Percentiles rank a stretch among this genome's conserved stretches.
Conservation (phyloP, 2,113 vertebrate genomes). For the Illadopsis cleaveri region DNA sequence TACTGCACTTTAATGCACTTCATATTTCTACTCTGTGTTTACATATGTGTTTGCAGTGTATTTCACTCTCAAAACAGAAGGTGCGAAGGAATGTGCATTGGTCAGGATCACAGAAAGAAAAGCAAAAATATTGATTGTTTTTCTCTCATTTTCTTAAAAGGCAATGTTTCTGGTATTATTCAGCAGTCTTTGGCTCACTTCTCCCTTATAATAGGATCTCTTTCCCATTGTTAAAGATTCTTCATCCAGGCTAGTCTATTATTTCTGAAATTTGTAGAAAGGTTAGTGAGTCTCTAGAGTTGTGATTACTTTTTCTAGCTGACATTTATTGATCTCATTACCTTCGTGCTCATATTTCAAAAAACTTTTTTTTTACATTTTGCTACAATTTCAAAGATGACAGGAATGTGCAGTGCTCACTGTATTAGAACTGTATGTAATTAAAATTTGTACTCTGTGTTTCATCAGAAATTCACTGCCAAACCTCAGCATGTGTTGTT, state of each 20-base stretch:
- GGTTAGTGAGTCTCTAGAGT: constrained; percentile 85
- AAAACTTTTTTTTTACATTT: constrained; percentile 70
- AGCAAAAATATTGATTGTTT: constrained; percentile 62
- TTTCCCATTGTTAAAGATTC: constrained; percentile 75
- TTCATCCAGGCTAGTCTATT: constrained; percentile 76
- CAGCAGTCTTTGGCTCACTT: constrained; percentile 48
- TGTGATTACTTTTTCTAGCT: constrained; percentile 86
- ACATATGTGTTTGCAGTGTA: neutral
- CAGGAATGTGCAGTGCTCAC: constrained; percentile 71
- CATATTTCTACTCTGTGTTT: neutral
- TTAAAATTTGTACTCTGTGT: constrained; percentile 74
- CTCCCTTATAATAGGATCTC: constrained; percentile 67
- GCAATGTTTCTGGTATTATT: constrained; percentile 54
- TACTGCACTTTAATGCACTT: neutral
- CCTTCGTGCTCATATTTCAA: constrained; percentile 83
- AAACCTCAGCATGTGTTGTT: constrained; percentile 69
- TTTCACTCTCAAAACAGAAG: neutral
- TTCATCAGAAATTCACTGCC: constrained; percentile 75
- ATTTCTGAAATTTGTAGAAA: constrained; percentile 83
- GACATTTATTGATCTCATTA: constrained; percentile 90
- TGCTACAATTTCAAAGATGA: constrained; percentile 79
- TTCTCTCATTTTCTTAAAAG: constrained; percentile 53
- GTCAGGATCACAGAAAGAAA: constrained; percentile 32
- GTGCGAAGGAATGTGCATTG: neutral
- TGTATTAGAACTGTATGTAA: constrained; percentile 77